A percentile compares a stretch with the other conserved stretches of the same genome.
Evolutionary conservation across 2,797 vertebrate species (phyloP).

Genomic region (Pangasius larnaudii): DNA sequence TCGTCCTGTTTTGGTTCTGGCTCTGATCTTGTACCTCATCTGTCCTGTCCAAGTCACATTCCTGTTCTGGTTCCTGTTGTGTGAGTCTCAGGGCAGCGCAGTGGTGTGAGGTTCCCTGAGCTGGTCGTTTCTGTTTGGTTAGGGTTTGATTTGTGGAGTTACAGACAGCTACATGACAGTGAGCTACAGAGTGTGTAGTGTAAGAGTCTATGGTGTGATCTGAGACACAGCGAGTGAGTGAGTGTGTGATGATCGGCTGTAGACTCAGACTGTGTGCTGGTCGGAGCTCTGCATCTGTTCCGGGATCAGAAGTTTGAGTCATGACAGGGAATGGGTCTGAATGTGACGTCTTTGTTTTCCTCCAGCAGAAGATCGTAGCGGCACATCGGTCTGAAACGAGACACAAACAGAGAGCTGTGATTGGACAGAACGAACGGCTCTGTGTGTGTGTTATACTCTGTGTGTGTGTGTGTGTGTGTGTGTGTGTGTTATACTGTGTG

Average conservation of each 20-base stretch:
- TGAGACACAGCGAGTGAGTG: background rate
- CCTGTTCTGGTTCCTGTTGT: background rate
- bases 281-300: background rate
- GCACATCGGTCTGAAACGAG: conserved; percentile 71
- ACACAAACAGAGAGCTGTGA: background rate
- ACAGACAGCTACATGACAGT: background rate
- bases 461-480: background rate
- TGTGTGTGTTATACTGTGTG: background rate
- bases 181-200: background rate
- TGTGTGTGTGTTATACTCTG: background rate
- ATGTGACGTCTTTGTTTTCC: conserved; percentile 66
- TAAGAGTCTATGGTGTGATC: background rate
- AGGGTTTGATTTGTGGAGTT: background rate
- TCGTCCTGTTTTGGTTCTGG: background rate
- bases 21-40: background rate
- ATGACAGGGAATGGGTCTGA: conserved; percentile 74
- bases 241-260: background rate
- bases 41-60: background rate
- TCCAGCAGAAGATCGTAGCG: conserved; percentile 75
- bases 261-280: background rate
- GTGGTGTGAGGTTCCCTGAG: background rate
- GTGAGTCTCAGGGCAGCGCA: background rate
- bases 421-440: background rate
- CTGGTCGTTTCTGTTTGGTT: background rate
- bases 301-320: conserved; percentile 71